Conservation (phyloP, 2,797 vertebrate species). For the Aeoliscus strigatus region DNA sequence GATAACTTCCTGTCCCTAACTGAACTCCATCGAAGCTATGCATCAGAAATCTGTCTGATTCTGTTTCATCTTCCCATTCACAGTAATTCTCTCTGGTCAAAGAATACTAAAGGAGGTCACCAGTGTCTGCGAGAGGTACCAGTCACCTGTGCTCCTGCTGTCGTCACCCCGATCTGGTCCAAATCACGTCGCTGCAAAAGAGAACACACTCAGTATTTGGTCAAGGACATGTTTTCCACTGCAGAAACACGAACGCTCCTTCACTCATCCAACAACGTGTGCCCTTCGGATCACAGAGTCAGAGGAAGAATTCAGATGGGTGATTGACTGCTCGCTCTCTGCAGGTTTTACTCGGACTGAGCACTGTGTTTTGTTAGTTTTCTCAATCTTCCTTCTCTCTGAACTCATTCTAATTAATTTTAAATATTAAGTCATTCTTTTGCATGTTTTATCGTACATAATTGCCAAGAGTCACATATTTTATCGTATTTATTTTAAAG, state of each 20-base stretch:
- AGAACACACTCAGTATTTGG: slow-evolving; percentile 36
- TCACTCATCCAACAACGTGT: slow-evolving; percentile 30
- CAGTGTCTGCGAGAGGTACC: slow-evolving; percentile 29
- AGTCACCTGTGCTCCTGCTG: slow-evolving; percentile 18
- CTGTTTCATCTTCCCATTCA: slow-evolving; percentile 44
- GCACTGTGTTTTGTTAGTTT: slow-evolving; percentile 48
- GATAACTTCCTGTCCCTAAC: neutral
- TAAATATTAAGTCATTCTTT: slow-evolving; percentile 36
- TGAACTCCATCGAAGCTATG: slow-evolving; percentile 1
- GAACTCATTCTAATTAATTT: slow-evolving; percentile 36
- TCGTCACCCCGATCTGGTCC: slow-evolving; percentile 19
- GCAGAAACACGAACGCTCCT: slow-evolving; percentile 36
- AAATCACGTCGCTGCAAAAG: slow-evolving; percentile 18
- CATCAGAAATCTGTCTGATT: slow-evolving; percentile 26
- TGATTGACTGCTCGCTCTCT: slow-evolving; percentile 15
- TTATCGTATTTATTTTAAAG: slow-evolving; percentile 58
- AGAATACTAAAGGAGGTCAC: slow-evolving; percentile 45
- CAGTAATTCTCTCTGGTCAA: slow-evolving; percentile 67
- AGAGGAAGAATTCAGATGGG: slow-evolving; percentile 16
- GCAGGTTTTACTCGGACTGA: slow-evolving; percentile 49
- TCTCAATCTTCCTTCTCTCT: slow-evolving; percentile 25
- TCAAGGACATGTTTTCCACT: slow-evolving; percentile 44
- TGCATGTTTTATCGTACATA: slow-evolving; percentile 30
- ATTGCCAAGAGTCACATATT: slow-evolving; percentile 18
- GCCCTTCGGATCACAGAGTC: slow-evolving; percentile 24